phyloP scores from a whole-genome alignment of 2,797 vertebrate species.

The Acipenser transmontanus region DNA sequence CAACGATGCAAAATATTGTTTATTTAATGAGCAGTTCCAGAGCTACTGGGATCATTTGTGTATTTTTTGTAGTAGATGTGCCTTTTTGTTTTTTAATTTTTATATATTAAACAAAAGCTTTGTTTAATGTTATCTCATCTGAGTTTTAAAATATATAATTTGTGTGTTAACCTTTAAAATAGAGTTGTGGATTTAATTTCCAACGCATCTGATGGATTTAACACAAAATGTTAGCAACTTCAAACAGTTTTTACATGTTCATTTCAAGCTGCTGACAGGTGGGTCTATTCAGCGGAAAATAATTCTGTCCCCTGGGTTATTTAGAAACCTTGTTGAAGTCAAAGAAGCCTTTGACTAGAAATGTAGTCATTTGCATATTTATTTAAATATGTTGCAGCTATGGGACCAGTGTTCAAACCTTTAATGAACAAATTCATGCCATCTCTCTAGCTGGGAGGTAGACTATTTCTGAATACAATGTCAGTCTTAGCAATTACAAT shows the following conservation, averaged over 20 bases:
- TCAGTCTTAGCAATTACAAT: conserved; percentile 36
- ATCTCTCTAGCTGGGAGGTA: conserved; percentile 25
- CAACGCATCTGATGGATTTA: conserved; percentile 22
- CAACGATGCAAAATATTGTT: too few species aligned
- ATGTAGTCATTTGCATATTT: conserved; percentile 58
- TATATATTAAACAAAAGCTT: conserved; percentile 23
- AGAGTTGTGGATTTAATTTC: conserved; percentile 17
- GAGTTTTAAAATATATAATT: conserved; percentile 31
- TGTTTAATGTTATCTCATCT: conserved; percentile 3
- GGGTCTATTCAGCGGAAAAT: conserved; percentile 39
- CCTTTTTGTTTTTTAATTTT: neutral
- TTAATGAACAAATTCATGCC: conserved; percentile 45
- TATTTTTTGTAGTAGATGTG: too few species aligned
- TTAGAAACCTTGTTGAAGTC: conserved; percentile 49
- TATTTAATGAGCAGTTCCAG: too few species aligned
- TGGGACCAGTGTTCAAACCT: conserved; percentile 38
- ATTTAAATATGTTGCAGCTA: conserved; percentile 46
- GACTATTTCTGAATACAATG: conserved; percentile 28
- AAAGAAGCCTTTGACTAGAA: conserved; percentile 50
- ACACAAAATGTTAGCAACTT: conserved; percentile 25
- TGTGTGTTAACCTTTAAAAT: conserved; percentile 38
- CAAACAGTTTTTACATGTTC: conserved; percentile 32
- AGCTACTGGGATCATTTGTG: too few species aligned
- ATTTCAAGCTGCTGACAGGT: conserved; percentile 45
- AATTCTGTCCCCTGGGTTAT: conserved; percentile 46